phyloP scores from a whole-genome alignment of 2,113 vertebrate species.

The Hyaena hyaena region DNA sequence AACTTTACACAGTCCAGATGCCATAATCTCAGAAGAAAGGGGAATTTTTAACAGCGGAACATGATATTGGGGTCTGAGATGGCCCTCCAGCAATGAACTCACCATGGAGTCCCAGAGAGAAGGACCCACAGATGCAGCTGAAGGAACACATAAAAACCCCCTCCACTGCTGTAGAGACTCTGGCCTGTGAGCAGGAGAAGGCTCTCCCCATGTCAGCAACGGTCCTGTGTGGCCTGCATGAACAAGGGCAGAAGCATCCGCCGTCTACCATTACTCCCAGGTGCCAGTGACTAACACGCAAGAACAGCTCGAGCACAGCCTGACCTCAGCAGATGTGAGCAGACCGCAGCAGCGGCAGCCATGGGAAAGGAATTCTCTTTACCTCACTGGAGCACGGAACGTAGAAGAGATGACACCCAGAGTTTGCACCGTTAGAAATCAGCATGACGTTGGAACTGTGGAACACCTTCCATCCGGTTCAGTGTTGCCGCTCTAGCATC shows the following conservation, averaged over 20 bases:
- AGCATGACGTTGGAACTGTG: not conserved
- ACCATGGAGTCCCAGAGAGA: not conserved
- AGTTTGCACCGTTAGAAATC: not conserved
- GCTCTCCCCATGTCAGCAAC: not conserved
- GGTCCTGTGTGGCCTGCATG: accelerated
- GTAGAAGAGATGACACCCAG: not conserved
- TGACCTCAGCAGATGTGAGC: not conserved
- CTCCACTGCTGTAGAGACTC: not conserved
- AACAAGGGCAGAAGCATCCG: not conserved
- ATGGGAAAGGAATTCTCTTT: not conserved
- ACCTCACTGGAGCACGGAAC: not conserved
- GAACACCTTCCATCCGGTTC: not conserved
- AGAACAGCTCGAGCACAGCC: not conserved
- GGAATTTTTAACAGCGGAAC: not conserved
- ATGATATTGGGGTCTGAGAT: not conserved
- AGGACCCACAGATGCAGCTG: not conserved
- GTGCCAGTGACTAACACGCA: not conserved
- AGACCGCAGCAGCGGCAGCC: not conserved
- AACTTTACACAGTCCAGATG: not conserved
- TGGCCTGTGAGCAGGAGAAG: not conserved
- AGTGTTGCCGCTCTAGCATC: not conserved
- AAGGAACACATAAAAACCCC: not conserved
- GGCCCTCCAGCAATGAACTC: not conserved
- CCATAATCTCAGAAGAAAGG: not conserved
- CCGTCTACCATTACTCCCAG: not conserved